These are phyloP conservation scores for Sarcophaga subvicina DNA, from an alignment of 2,888 invertebrate genomes.

Conservation along the genomic window DNA sequence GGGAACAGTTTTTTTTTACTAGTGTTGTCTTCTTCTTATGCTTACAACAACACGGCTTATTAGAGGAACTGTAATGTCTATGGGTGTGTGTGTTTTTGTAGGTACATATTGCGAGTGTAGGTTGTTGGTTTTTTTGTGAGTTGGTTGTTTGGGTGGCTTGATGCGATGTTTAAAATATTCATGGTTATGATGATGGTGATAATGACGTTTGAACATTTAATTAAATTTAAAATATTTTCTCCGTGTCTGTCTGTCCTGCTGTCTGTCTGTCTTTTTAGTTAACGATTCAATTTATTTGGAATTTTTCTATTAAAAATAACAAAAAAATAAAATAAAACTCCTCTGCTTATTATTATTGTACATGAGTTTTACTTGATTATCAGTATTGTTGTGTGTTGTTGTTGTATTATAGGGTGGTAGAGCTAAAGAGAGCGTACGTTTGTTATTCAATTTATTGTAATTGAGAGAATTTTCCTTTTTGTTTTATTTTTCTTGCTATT, in stretches of 20 bases:
- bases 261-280: slow-evolving; percentile 45
- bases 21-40: slow-evolving; percentile 1
- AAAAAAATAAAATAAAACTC: neutral
- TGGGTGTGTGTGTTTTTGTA: neutral
- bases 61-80: neutral
- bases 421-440: slow-evolving; percentile 7
- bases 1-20: slow-evolving; percentile 39
- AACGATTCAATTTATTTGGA: slow-evolving; percentile 68
- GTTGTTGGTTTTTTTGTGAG: slow-evolving; percentile 4
- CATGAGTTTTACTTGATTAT: slow-evolving; percentile 20
- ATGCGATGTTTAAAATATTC: neutral
- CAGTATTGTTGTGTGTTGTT: slow-evolving; percentile 8
- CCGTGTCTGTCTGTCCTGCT: neutral
- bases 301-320: slow-evolving; percentile 56
- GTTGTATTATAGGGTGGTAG: neutral
- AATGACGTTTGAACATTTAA: slow-evolving; percentile 58
- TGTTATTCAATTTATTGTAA: slow-evolving; percentile 39
- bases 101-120: neutral
- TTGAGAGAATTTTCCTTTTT: slow-evolving; percentile 19
- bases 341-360: no score
- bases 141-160: slow-evolving; percentile 23
- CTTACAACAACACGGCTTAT: neutral
- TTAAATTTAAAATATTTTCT: slow-evolving; percentile 68
- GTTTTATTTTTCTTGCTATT: neutral
- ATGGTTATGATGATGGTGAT: neutral